A percentile compares a stretch with the other conserved stretches of the same genome.
Conservation (phyloP, 2,113 vertebrate genomes). For the Brachyhypopomus occidentalis region DNA sequence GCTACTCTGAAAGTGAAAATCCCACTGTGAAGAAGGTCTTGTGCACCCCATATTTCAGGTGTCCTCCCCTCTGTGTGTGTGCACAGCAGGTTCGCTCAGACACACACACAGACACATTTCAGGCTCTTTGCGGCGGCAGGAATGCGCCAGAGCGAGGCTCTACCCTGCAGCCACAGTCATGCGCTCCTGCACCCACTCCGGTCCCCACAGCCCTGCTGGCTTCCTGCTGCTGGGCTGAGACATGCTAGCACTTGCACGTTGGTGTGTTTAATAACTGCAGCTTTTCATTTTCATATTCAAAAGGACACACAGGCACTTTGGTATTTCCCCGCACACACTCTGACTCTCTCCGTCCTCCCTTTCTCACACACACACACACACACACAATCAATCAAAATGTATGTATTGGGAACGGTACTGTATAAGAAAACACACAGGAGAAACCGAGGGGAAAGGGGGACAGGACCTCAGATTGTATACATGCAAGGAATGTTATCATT, state of each 20-base stretch:
- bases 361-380: not conserved
- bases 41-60: not conserved
- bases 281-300: constrained; percentile 40
- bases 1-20: not conserved
- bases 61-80: not conserved
- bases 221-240: constrained; percentile 34
- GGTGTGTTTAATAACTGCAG: constrained; percentile 28
- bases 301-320: constrained; percentile 18
- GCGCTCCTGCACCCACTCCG: not conserved
- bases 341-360: not conserved
- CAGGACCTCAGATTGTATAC: not conserved
- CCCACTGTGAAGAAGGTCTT: not conserved
- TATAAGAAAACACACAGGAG: no score
- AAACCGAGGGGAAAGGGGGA: no score
- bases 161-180: not conserved
- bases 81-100: not conserved
- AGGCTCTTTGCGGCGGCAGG: not conserved
- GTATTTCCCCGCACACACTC: constrained; percentile 33
- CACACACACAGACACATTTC: not conserved
- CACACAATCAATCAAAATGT: not conserved
- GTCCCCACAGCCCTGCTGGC: not conserved
- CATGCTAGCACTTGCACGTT: constrained; percentile 27
- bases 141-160: not conserved
- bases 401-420: not conserved
- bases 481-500: not conserved